phyloP scores from a whole-genome alignment of 2,797 vertebrate species.

The Pseudomugil gertrudae region DNA sequence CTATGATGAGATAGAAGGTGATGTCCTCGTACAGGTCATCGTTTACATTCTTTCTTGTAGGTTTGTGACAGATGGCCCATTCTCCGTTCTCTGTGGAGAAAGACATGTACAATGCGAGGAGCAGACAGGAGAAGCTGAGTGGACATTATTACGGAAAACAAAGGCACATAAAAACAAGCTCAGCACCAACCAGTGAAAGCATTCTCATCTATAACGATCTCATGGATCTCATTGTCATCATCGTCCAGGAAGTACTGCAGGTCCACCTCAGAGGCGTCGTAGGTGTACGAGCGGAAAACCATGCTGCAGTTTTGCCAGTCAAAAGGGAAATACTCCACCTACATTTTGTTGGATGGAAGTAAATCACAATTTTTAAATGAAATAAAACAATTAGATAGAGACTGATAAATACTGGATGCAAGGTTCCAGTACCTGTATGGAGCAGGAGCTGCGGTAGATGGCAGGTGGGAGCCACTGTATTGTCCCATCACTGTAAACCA shows the following conservation, averaged over 20 bases:
- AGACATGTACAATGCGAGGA: not conserved
- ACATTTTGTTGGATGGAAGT: not conserved
- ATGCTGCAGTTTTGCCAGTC: slow-evolving; percentile 96
- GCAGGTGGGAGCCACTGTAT: slow-evolving; percentile 90
- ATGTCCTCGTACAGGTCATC: slow-evolving; percentile 86
- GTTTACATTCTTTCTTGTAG: slow-evolving; percentile 82
- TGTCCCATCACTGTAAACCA: slow-evolving; percentile 82
- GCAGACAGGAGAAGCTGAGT: not conserved
- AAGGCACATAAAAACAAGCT: not conserved
- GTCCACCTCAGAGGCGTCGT: slow-evolving; percentile 88
- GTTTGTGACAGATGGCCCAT: slow-evolving; percentile 90
- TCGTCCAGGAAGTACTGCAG: slow-evolving; percentile 83
- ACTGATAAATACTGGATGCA: not conserved
- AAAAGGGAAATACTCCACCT: slow-evolving; percentile 93
- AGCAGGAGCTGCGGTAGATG: slow-evolving; percentile 90
- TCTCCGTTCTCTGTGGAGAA: slow-evolving; percentile 87
- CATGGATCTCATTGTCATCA: slow-evolving; percentile 79
- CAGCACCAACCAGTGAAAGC: slow-evolving; percentile 84
- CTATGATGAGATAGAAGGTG: slow-evolving; percentile 91
- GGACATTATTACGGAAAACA: not conserved
- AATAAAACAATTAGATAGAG: too few relatives aligned
- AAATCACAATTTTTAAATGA: not conserved
- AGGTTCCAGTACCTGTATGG: slow-evolving; percentile 83
- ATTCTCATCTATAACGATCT: slow-evolving; percentile 88
- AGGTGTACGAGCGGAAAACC: slow-evolving; percentile 92